Conservation (phyloP, 2,888 invertebrate genomes). For the Spisula solida region DNA sequence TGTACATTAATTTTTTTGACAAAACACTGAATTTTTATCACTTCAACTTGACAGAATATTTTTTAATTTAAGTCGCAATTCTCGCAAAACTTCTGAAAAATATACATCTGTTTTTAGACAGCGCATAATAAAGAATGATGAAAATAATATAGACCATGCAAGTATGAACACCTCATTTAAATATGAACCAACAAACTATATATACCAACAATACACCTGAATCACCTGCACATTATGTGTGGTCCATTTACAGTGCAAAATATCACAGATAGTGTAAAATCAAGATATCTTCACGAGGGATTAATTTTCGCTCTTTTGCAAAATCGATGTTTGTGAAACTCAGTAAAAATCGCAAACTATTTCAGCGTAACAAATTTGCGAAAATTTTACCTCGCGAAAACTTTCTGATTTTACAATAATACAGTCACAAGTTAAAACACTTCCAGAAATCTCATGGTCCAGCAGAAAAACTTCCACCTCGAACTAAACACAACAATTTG, state of each 20-base stretch:
- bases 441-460: neutral
- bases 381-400: neutral
- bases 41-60: no score
- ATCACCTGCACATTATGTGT: neutral
- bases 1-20: no score
- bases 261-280: neutral
- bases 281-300: no score
- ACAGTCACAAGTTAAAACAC: neutral
- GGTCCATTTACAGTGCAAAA: neutral
- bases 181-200: neutral
- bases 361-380: no score
- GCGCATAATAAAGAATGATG: neutral
- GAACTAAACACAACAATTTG: no score
- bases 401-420: neutral
- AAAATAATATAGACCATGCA: constrained; percentile 10
- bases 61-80: no score
- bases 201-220: neutral
- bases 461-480: neutral
- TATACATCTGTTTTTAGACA: neutral
- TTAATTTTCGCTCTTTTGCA: no score
- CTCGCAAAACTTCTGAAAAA: no score
- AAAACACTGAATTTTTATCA: no score
- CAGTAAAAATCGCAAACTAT: no score
- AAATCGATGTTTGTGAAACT: no score
- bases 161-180: neutral